Base-by-base conservation (phyloP, 2,797 vertebrate species). In the Phalloptychus januarius region DNA sequence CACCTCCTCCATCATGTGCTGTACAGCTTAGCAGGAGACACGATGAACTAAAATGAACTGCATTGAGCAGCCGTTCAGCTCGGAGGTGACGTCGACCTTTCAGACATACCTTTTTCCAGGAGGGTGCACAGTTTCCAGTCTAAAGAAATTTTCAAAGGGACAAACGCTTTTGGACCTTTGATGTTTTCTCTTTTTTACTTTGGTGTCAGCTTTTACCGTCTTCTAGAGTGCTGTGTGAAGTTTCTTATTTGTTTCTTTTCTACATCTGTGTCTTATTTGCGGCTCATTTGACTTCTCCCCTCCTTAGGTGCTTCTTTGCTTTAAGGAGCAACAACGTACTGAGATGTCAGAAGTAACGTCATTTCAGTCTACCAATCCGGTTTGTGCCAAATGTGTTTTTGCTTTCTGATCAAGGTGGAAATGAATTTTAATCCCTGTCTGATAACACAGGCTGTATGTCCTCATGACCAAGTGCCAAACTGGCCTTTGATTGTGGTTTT, bases 361-460 rank as follows among this genome's bases (percentile, higher is more conserved):
- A 88, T 87, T 83, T 94, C 86, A 92, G 92, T 93, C 93, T 89
- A 95, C 94, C 94, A 95, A 94, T 94, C 95, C 95, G 93, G 88
- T 95, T 92, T 88, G 94, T 96, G 95, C 95, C 95, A 95, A 95
- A 93, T 93, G 86, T 86, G 88, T 89, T 92, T 93, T 91, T 90
- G 90, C 81, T 86, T 90, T 92, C 87, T 88, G 88, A 85, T 90
- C 69, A 65, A 82, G 86, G 83, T 78, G 76, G 83, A 79, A 79
- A 83, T 88, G 87, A 85, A 84, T 75, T 48, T 52, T 45, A 83
- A 87, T 89, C 91, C 89, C 88, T 88, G 84, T 91, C 87, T 78
- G 85, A 86, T 85, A 90, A 90, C 87, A 87, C 81, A 92, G 74
- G 87, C 83, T 89, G 88, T 93, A 87, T 91, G 87, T 91, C 89